Evolutionary conservation across 2,113 vertebrate species (phyloP), one percentile per base, ranked within the genome.

Genomic region (Rhipidura dahli): DNA sequence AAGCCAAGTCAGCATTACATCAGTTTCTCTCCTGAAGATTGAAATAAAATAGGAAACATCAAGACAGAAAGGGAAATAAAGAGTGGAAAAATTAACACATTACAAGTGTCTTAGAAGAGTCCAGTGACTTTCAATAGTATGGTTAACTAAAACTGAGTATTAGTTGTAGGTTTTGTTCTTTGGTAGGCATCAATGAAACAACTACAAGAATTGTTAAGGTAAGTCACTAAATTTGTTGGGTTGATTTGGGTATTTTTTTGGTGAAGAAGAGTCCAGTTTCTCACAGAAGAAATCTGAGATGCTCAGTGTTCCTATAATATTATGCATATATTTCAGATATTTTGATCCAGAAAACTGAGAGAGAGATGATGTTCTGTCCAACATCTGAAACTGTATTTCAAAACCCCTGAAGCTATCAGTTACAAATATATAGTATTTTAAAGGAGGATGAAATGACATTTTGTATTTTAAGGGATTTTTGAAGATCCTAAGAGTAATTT

Each of bases 241-340:
- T 1, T 6, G 39, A 39, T 11, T n/a, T 24, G 3, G 18, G 13
- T 20, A 2, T 15, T 22, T 16, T 11, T 39, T 20, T 37, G 2
- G 13, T 44, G 35, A 73, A 77, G 50, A 92, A 61, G 10, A 31
- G 10, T 44, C 12, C 16, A 33, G 3, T 70, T 83, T 78, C 27
- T 91, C 31, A 51, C 28, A 68, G 31, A 35, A 76, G 44, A 84
- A 71, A 82, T 28, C 10, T 47, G 45, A 82, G 59, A n/a, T 27
- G 19, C 9, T 71, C 23, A 33, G 7, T 35, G 10, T 65, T 92
- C 19, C 53, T 86, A 3, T 35, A 76, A 64, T 33, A 22, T 7
- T 59, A 9, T 27, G 27, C 13, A 15, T 40, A 16, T 30, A 69
- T 76, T 87, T 94, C 31, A 68, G 23, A 42, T 69, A 51, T 54